These are phyloP conservation scores for Megalurothrips usitatus DNA, from an alignment of 2,888 invertebrate species.

Conservation along the genomic window DNA sequence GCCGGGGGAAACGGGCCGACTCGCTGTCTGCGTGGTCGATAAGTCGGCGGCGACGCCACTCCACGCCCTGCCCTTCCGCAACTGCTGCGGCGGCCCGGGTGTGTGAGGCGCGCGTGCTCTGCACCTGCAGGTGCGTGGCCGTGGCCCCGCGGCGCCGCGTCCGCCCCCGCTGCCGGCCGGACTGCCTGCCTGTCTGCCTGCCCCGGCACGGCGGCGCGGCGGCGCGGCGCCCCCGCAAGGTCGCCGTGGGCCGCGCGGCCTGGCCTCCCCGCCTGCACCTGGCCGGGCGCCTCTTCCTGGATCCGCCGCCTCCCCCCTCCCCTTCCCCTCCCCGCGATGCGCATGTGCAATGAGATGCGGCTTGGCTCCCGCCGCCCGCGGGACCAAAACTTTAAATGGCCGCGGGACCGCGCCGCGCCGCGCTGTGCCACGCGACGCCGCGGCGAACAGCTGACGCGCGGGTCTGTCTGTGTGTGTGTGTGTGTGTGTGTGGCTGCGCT, in stretches of 20 bases:
- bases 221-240: not conserved
- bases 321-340: not conserved
- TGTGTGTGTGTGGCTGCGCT: not conserved
- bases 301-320: not conserved
- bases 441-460: constrained; percentile 8
- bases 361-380: not conserved
- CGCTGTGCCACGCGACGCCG: not conserved
- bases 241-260: not conserved
- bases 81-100: not conserved
- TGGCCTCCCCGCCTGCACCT: not conserved
- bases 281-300: not conserved
- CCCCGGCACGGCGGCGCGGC: no score
- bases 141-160: not conserved
- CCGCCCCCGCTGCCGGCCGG: not conserved
- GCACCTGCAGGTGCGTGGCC: no score
- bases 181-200: not conserved
- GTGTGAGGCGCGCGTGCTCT: no score
- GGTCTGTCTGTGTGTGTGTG: not conserved
- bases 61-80: not conserved
- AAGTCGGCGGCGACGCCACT: no score
- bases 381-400: not conserved
- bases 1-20: no score
- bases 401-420: not conserved
- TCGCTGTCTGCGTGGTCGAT: not conserved
- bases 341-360: not conserved